Evolutionary conservation across 2,888 invertebrate genomes (phyloP).

Genomic region (Calameuta pallipes): DNA sequence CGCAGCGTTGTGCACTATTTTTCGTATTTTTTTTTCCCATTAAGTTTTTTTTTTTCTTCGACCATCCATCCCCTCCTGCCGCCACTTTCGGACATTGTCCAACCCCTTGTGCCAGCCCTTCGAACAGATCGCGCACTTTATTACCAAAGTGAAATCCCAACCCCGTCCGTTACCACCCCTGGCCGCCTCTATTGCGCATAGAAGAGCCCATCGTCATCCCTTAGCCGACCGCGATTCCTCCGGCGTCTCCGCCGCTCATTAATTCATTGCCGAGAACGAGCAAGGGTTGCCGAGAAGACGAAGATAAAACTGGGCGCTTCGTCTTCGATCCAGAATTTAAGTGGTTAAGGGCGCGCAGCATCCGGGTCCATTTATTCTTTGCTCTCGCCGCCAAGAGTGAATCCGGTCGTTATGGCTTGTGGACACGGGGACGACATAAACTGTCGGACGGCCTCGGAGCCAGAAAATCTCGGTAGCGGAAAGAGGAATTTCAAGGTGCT

Average conservation of each 20-base stretch:
- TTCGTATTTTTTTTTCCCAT: not conserved
- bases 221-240: not conserved
- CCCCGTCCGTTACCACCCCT: not conserved
- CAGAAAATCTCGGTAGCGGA: not conserved
- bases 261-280: not conserved
- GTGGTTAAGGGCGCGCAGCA: not conserved
- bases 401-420: not conserved
- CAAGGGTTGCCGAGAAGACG: not conserved
- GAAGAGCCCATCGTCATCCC: not conserved
- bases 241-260: not conserved
- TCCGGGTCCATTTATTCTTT: not conserved
- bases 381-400: not conserved
- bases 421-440: not conserved
- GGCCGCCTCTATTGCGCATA: accelerated
- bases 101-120: too few species aligned
- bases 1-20: accelerated
- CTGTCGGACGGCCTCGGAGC: not conserved
- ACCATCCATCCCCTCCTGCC: not conserved
- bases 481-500: not conserved
- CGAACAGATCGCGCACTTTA: not conserved
- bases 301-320: not conserved
- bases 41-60: not conserved
- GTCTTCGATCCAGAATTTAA: not conserved
- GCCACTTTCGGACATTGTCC: not conserved
- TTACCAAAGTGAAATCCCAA: not conserved